Conservation (phyloP, 2,113 vertebrate genomes). For the Cynoglossus semilaevis region DNA sequence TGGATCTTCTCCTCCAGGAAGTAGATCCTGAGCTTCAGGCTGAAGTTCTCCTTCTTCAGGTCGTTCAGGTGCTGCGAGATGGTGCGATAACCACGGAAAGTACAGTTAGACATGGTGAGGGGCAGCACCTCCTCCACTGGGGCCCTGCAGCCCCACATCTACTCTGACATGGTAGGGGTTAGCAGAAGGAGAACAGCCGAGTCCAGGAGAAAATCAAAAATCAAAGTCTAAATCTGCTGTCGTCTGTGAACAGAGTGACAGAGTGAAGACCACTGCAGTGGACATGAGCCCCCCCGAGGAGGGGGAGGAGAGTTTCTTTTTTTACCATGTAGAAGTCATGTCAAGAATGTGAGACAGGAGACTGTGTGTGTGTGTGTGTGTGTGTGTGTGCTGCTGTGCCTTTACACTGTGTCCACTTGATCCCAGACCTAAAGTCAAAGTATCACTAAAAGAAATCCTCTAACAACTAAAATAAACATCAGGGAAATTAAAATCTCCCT, state of each 20-base stretch:
- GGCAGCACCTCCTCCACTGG: slow-evolving; percentile 55
- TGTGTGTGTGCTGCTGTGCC: slow-evolving; percentile 1
- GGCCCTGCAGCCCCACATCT: slow-evolving; percentile 71
- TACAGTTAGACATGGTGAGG: slow-evolving; percentile 82
- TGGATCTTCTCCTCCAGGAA: slow-evolving; percentile 96
- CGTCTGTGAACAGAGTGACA: background rate
- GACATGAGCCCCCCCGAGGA: slow-evolving; percentile 15
- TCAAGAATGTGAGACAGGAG: slow-evolving; percentile 76
- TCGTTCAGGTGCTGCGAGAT: slow-evolving; percentile 97
- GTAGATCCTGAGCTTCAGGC: slow-evolving; percentile 96
- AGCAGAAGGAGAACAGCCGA: background rate
- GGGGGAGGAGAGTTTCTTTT: slow-evolving; percentile 70
- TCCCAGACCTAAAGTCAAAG: too few species aligned
- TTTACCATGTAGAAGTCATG: slow-evolving; percentile 81
- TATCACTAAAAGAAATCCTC: too few species aligned
- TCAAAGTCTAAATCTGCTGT: too few species aligned
- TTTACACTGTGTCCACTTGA: too few species aligned
- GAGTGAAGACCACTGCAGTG: slow-evolving; percentile 21
- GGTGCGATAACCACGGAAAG: slow-evolving; percentile 83
- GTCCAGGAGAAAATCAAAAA: background rate
- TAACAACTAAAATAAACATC: too few species aligned
- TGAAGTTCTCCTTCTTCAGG: slow-evolving; percentile 99
- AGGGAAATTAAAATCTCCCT: too few species aligned
- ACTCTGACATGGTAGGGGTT: slow-evolving; percentile 46
- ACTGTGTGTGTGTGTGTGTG: slow-evolving; percentile 13